Evolutionary conservation across 2,888 invertebrate genomes (phyloP).

Genomic region (Lochmaea crataegi): DNA sequence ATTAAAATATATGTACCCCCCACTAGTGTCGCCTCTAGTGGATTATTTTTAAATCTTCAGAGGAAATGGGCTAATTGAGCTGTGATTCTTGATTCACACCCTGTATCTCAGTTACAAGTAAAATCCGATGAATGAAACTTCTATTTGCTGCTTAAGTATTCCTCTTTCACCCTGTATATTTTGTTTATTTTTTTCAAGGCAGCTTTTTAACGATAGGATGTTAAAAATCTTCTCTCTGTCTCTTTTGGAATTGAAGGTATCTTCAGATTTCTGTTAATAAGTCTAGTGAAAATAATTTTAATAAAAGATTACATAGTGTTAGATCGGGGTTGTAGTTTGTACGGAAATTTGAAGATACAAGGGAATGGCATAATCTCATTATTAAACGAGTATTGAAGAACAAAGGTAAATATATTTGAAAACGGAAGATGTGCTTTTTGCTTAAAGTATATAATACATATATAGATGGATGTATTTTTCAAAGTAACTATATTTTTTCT

Average conservation of each 20-base stretch:
- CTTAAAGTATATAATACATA: background rate
- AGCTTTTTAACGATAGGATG: background rate
- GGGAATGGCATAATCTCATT: background rate
- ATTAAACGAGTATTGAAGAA: background rate
- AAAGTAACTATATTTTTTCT: background rate
- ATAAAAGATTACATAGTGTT: background rate
- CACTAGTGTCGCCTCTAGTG: too few species aligned
- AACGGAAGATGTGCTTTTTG: background rate
- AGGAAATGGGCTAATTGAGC: too few species aligned
- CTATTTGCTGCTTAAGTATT: too few species aligned
- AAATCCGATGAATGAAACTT: too few species aligned
- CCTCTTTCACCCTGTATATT: background rate
- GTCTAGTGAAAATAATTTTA: background rate
- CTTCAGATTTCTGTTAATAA: background rate
- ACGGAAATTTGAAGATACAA: background rate
- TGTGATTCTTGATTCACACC: too few species aligned
- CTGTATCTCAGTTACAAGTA: too few species aligned
- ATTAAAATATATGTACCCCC: too few species aligned
- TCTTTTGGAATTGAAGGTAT: background rate
- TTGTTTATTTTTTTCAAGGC: background rate
- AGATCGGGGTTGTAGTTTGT: background rate
- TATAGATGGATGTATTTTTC: slow-evolving; percentile 2
- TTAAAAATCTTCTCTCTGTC: background rate
- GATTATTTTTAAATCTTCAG: too few species aligned
- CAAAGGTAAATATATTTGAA: background rate